phyloP scores from a whole-genome alignment of 2,113 vertebrate species.

The Oncorhynchus tshawytscha region DNA sequence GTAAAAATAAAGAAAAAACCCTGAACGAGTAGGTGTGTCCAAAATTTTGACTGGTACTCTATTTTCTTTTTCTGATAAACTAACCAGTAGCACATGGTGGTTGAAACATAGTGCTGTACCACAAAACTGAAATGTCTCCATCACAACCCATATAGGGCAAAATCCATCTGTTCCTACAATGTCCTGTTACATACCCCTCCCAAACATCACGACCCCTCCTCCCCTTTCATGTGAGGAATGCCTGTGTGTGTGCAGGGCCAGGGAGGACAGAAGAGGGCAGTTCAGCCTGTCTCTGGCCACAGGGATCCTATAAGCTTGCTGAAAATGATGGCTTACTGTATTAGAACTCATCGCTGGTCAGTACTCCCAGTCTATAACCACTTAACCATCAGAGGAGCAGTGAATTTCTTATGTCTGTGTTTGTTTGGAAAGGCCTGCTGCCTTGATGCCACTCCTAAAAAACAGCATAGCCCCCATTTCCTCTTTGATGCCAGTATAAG shows the following conservation, averaged over 20 bases:
- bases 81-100: too few species aligned
- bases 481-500: conserved; percentile 71
- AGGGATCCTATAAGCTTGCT: conserved; percentile 46
- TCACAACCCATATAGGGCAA: conserved; percentile 15
- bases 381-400: conserved; percentile 25
- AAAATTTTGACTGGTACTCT: too few species aligned
- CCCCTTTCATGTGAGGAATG: not conserved
- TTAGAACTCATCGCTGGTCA: conserved; percentile 48
- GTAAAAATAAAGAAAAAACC: too few species aligned
- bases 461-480: conserved; percentile 59
- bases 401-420: conserved; percentile 48
- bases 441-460: conserved; percentile 40
- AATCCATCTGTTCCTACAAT: conserved; percentile 27
- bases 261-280: conserved; percentile 20
- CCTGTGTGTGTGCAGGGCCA: conserved; percentile 8
- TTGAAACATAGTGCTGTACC: not conserved
- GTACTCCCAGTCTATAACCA: conserved; percentile 33
- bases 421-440: conserved; percentile 30
- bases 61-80: too few species aligned
- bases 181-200: conserved; percentile 27
- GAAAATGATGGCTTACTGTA: conserved; percentile 28
- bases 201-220: conserved; percentile 34
- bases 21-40: too few species aligned
- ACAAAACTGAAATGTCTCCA: not conserved
- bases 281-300: conserved; percentile 35